Percentiles rank a stretch among this genome's conserved stretches.
These are phyloP conservation scores for Strigamia transsilvanica DNA, from an alignment of 2,888 invertebrate genomes.

Conservation along the genomic window DNA sequence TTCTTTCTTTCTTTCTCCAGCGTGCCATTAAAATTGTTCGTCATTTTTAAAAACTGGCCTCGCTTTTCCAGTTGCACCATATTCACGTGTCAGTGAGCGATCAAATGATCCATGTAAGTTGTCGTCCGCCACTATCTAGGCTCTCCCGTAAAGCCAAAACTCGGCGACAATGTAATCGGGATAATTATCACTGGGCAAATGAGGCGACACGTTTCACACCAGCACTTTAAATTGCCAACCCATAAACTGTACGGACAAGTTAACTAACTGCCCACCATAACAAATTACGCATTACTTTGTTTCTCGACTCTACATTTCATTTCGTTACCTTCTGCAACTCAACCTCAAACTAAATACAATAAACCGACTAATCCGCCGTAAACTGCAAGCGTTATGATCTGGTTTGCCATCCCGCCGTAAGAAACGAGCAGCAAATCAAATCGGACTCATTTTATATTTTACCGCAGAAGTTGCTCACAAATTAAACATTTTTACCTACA, in stretches of 20 bases:
- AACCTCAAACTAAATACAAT: neutral
- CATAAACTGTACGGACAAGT: conserved; percentile 45
- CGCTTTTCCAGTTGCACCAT: neutral
- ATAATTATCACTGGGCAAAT: conserved; percentile 45
- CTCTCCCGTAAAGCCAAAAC: conserved; percentile 5
- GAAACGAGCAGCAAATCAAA: too few species aligned
- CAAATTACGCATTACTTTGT: conserved; percentile 11
- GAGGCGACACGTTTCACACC: conserved; percentile 38
- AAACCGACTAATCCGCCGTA: too few species aligned
- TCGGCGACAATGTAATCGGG: conserved; percentile 37
- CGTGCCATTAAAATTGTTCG: conserved; percentile 29
- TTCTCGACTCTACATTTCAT: neutral
- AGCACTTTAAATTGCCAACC: neutral
- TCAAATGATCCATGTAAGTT: conserved; percentile 43
- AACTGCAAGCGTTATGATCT: too few species aligned
- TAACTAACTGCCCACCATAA: conserved; percentile 23
- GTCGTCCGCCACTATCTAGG: conserved; percentile 6
- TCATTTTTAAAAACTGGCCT: neutral
- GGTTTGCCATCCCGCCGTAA: too few species aligned
- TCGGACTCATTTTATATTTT: too few species aligned
- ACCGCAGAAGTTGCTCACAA: too few species aligned
- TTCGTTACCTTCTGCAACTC: neutral
- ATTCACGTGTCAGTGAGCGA: conserved; percentile 33
- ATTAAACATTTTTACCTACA: too few species aligned
- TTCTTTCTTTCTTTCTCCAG: neutral